Conservation (phyloP, 2,113 vertebrate genomes). For the Hemichromis elongatus region DNA sequence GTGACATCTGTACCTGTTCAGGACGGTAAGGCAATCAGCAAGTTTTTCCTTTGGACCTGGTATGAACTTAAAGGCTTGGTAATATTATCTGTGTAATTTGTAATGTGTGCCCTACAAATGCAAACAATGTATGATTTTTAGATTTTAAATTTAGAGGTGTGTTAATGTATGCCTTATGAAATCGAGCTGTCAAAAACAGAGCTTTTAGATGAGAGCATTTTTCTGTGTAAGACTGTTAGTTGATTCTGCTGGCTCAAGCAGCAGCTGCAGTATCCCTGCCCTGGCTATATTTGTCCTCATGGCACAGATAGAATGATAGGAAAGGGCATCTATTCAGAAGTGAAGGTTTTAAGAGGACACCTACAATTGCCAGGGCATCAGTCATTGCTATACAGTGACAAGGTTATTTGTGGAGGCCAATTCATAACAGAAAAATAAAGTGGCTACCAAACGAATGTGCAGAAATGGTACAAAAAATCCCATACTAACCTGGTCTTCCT, state of each 20-base stretch:
- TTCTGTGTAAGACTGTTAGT: not conserved
- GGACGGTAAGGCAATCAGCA: constrained; percentile 80
- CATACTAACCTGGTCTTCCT: not conserved
- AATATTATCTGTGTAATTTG: not conserved
- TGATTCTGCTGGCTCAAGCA: constrained; percentile 1
- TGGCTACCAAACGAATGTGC: constrained; percentile 8
- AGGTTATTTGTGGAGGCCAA: constrained; percentile 44
- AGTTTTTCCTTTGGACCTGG: not conserved
- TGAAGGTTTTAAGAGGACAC: constrained; percentile 56
- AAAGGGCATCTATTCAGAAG: constrained; percentile 53
- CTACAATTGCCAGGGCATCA: constrained; percentile 42
- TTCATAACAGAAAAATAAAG: constrained; percentile 25
- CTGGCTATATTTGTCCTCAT: constrained; percentile 58
- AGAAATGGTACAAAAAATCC: not conserved
- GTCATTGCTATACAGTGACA: constrained; percentile 48
- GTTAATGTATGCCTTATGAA: not conserved
- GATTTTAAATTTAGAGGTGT: not conserved
- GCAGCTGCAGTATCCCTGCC: constrained; percentile 24
- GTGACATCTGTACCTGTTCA: constrained; percentile 83
- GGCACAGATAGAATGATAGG: constrained; percentile 45
- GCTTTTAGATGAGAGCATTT: not conserved
- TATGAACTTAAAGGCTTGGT: not conserved
- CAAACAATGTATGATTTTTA: not conserved
- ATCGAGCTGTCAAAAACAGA: not conserved
- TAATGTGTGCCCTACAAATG: not conserved